These are phyloP conservation scores for Sialis fuliginosa DNA, from an alignment of 2,888 invertebrate species.

Conservation along the genomic window DNA sequence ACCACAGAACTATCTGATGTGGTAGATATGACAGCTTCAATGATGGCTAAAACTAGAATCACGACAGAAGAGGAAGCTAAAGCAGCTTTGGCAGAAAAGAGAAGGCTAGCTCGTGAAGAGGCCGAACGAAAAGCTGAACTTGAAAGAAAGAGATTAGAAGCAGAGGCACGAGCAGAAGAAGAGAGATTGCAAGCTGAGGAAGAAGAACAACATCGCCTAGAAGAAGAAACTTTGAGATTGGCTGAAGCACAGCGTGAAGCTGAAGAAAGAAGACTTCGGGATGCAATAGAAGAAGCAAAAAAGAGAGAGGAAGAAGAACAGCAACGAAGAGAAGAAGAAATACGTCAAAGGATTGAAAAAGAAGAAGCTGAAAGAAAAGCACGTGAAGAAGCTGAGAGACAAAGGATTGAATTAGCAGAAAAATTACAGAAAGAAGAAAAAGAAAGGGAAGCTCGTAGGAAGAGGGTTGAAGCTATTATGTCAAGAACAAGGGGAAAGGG, in stretches of 20 bases:
- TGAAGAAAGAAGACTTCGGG: slow-evolving; percentile 63
- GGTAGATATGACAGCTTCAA: slow-evolving; percentile 34
- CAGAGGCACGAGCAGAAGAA: slow-evolving; percentile 52
- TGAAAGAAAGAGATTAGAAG: slow-evolving; percentile 56
- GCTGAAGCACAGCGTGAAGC: slow-evolving; percentile 62
- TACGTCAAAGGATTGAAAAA: slow-evolving; percentile 42
- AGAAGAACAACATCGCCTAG: slow-evolving; percentile 63
- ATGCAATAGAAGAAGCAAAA: slow-evolving; percentile 50
- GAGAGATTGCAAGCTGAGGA: slow-evolving; percentile 60
- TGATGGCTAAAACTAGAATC: slow-evolving; percentile 50
- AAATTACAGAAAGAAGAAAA: slow-evolving; percentile 71
- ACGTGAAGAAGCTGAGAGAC: slow-evolving; percentile 70
- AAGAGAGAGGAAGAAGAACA: slow-evolving; percentile 64
- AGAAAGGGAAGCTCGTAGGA: slow-evolving; percentile 72
- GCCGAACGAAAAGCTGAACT: slow-evolving; percentile 79
- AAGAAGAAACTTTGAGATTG: slow-evolving; percentile 61
- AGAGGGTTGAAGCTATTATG: slow-evolving; percentile 87
- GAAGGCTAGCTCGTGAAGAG: slow-evolving; percentile 76
- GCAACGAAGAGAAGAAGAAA: slow-evolving; percentile 46
- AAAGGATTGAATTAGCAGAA: slow-evolving; percentile 69
- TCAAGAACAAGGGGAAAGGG: slow-evolving; percentile 52
- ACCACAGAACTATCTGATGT: slow-evolving; percentile 9
- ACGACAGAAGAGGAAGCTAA: slow-evolving; percentile 88
- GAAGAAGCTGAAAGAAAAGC: slow-evolving; percentile 65
- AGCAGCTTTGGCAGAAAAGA: slow-evolving; percentile 78